Percentiles rank a stretch among this genome's conserved stretches.
Conservation (phyloP, 2,113 vertebrate genomes). For the Hypanus sabinus region DNA sequence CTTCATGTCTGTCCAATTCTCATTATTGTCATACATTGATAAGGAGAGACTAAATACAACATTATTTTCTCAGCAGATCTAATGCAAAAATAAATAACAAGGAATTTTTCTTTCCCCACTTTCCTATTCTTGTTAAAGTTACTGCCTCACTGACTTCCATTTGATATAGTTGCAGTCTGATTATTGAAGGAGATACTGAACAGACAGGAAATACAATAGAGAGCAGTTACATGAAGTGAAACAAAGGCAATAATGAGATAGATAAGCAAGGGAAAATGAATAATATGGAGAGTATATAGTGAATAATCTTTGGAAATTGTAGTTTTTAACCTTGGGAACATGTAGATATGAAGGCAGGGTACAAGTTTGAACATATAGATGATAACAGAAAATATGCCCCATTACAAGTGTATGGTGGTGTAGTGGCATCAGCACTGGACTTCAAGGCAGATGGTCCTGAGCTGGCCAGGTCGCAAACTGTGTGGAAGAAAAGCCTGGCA, state of each 20-base stretch:
- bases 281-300: not conserved
- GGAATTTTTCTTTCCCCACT: not conserved
- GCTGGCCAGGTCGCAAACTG: no score
- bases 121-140: constrained; percentile 5
- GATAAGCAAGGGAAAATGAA: not conserved
- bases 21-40: constrained; percentile 49
- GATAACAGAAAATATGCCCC: not conserved
- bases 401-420: not conserved
- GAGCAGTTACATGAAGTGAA: not conserved
- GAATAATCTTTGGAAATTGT: not conserved
- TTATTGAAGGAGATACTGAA: not conserved
- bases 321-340: not conserved
- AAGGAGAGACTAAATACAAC: constrained; percentile 42
- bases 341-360: not conserved
- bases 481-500: no score
- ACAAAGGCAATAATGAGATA: not conserved
- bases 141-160: constrained; percentile 20
- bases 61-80: constrained; percentile 7
- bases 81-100: not conserved
- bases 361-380: not conserved
- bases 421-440: no score
- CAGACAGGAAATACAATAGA: constrained; percentile 8
- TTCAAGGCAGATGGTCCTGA: no score
- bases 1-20: constrained; percentile 49
- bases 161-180: not conserved